Percentiles rank a stretch among this genome's conserved stretches.
Conservation (phyloP, 2,113 vertebrate genomes). For the Mesitornis unicolor region DNA sequence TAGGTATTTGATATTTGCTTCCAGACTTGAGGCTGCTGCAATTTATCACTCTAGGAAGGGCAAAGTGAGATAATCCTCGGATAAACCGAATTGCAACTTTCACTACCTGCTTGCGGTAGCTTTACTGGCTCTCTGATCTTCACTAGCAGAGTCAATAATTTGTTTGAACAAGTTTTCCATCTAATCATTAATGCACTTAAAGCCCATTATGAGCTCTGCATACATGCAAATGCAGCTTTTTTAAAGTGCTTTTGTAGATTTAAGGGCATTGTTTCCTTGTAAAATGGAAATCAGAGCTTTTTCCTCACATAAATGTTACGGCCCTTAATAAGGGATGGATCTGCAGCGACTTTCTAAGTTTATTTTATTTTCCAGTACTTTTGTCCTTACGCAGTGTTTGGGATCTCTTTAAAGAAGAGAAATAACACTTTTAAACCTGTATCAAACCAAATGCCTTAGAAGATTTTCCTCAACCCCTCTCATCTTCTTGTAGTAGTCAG, state of each 20-base stretch:
- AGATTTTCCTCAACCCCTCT: not conserved
- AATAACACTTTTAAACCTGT: not conserved
- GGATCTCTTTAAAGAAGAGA: not conserved
- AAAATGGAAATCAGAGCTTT: not conserved
- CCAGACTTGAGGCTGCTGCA: not conserved
- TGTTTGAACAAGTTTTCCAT: slow-evolving; percentile 31
- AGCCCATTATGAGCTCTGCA: not conserved
- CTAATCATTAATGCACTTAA: not conserved
- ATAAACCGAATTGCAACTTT: not conserved
- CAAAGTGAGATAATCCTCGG: not conserved
- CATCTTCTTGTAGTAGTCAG: not conserved
- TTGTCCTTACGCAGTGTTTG: not conserved
- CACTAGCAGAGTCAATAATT: not conserved
- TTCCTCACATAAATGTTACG: not conserved
- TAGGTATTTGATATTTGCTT: not conserved
- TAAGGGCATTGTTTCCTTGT: not conserved
- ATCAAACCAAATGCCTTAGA: not conserved
- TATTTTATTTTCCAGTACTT: not conserved
- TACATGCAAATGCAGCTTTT: not conserved
- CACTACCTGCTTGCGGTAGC: not conserved
- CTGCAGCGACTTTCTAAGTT: not conserved
- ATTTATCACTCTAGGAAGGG: not conserved
- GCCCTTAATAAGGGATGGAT: not conserved
- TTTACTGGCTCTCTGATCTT: not conserved
- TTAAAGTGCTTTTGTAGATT: not conserved